These are phyloP conservation scores for Rhorus exstirpatorius DNA, from an alignment of 2,888 invertebrate species.

Conservation along the genomic window DNA sequence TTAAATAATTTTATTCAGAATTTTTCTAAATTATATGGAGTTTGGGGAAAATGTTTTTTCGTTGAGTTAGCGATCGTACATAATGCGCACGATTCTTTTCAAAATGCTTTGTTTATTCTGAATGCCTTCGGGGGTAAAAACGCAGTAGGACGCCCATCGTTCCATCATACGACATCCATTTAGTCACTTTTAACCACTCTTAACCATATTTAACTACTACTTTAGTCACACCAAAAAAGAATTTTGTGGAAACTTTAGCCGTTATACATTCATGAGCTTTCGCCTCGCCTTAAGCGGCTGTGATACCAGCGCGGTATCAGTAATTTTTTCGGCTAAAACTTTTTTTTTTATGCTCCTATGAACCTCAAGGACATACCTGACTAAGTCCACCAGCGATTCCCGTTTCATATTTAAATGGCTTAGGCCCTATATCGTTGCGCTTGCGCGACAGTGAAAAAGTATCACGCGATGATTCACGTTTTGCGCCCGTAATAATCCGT, in stretches of 20 bases:
- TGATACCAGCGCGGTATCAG: background rate
- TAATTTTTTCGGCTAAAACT: background rate
- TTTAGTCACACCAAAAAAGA: too few species aligned
- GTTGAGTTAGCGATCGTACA: too few species aligned
- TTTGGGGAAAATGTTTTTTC: too few species aligned
- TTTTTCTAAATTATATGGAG: too few species aligned
- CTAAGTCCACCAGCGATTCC: conserved; percentile 19
- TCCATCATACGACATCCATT: too few species aligned
- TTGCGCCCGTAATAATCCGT: conserved; percentile 37
- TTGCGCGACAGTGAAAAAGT: conserved; percentile 15
- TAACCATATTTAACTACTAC: too few species aligned
- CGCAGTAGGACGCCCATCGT: too few species aligned
- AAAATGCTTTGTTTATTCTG: too few species aligned
- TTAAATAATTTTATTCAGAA: too few species aligned
- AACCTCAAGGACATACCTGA: background rate
- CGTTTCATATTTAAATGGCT: conserved; percentile 31
- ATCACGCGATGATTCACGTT: background rate
- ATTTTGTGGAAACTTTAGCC: background rate
- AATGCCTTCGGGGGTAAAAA: too few species aligned
- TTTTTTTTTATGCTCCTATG: background rate
- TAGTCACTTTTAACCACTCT: too few species aligned
- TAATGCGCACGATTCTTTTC: too few species aligned
- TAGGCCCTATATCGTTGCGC: conserved; percentile 23
- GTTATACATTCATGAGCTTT: background rate
- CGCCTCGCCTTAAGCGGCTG: background rate